These are phyloP conservation scores for Hycleus phaleratus DNA, from an alignment of 1,140 invertebrate species.

Conservation along the genomic window DNA sequence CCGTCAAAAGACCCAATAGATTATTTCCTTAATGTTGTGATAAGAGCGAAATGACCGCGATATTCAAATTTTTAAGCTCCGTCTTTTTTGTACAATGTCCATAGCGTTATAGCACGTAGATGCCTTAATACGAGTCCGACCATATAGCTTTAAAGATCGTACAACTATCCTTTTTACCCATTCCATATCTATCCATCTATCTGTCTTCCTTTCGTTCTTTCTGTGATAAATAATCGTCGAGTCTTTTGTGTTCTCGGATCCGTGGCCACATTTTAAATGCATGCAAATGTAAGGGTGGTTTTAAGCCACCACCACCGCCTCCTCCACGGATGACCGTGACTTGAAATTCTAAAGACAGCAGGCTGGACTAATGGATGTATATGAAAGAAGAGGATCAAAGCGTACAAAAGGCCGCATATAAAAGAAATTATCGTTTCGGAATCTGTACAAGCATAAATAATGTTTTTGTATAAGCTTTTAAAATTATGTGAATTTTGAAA, in stretches of 20 bases:
- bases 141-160: slow-evolving; percentile 10
- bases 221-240: slow-evolving; percentile 40
- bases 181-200: slow-evolving; percentile 5
- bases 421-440: too few relatives aligned
- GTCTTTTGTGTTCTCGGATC: slow-evolving; percentile 35
- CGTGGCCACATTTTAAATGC: slow-evolving; percentile 40
- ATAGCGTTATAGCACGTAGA: slow-evolving; percentile 31
- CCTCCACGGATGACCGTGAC: slow-evolving; percentile 30
- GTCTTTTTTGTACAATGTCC: slow-evolving; percentile 34
- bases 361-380: slow-evolving; percentile 10
- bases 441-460: too few relatives aligned
- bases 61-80: slow-evolving; percentile 43
- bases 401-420: too few relatives aligned
- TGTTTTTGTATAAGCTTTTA: too few relatives aligned
- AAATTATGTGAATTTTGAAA: too few relatives aligned
- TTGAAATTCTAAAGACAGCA: slow-evolving; percentile 27
- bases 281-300: slow-evolving; percentile 33
- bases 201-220: slow-evolving; percentile 9
- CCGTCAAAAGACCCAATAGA: slow-evolving; percentile 34
- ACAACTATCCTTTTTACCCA: slow-evolving; percentile 14
- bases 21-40: slow-evolving; percentile 38
- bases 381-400: not conserved
- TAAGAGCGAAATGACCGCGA: slow-evolving; percentile 41
- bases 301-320: slow-evolving; percentile 13
- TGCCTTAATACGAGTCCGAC: slow-evolving; percentile 23